These are phyloP conservation scores for Akabosia matsudoensis DNA, from an alignment of 1,140 invertebrate genomes.

Conservation along the genomic window DNA sequence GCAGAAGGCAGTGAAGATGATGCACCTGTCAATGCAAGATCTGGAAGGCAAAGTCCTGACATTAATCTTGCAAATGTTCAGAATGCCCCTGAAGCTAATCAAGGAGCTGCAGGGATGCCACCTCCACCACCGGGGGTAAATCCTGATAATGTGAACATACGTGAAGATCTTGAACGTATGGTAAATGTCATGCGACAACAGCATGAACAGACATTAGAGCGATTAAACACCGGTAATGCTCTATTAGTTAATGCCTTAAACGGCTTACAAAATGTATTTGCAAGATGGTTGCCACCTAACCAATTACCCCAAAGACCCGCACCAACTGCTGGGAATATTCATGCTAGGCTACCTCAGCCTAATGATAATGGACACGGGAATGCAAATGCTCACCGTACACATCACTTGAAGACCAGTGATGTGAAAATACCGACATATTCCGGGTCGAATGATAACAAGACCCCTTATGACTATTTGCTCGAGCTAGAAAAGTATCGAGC, in stretches of 20 bases:
- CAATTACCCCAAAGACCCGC: too few relatives aligned
- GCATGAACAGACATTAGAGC: neutral
- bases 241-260: neutral
- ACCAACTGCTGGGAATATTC: neutral
- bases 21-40: neutral
- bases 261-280: neutral
- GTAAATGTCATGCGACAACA: neutral
- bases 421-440: slow-evolving; percentile 22
- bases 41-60: neutral
- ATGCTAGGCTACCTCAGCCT: neutral
- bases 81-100: neutral
- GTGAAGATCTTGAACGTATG: neutral
- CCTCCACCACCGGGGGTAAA: neutral
- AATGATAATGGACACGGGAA: neutral
- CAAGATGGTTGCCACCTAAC: neutral
- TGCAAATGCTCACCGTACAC: neutral
- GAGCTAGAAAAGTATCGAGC: slow-evolving; percentile 24
- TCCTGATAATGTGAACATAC: neutral
- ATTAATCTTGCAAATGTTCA: neutral
- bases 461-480: neutral
- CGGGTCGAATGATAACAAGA: slow-evolving; percentile 16
- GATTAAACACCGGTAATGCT: neutral
- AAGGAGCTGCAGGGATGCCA: neutral
- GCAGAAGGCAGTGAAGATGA: neutral
- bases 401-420: slow-evolving; percentile 28